These are phyloP conservation scores for Druceiella hillmani DNA, from an alignment of 2,888 invertebrate species.

Conservation along the genomic window DNA sequence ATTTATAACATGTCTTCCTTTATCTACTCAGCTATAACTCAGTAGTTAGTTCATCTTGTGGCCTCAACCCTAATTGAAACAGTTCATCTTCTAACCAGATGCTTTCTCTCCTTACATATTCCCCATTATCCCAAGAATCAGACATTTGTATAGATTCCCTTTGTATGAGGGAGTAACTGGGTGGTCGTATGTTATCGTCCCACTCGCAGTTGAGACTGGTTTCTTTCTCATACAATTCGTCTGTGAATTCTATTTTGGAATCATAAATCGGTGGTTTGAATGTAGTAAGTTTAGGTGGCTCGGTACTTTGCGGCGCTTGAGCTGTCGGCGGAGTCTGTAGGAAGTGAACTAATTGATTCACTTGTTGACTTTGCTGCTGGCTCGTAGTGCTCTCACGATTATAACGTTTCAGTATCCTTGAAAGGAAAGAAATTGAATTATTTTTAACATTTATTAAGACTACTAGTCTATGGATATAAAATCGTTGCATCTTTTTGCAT, in stretches of 20 bases:
- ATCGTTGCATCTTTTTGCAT: too few relatives aligned
- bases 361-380: constrained; percentile 61
- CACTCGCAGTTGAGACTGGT: constrained; percentile 47
- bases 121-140: constrained; percentile 41
- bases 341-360: constrained; percentile 72
- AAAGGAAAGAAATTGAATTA: too few relatives aligned
- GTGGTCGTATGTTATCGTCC: constrained; percentile 50
- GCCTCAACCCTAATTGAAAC: constrained; percentile 76
- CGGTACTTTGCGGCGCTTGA: constrained; percentile 37
- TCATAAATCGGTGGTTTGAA: constrained; percentile 50
- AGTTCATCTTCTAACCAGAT: constrained; percentile 76
- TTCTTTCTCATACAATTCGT: constrained; percentile 31
- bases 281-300: constrained; percentile 44
- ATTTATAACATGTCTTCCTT: too few relatives aligned
- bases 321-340: constrained; percentile 56
- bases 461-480: too few relatives aligned
- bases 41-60: constrained; percentile 85
- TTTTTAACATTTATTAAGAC: too few relatives aligned
- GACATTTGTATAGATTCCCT: constrained; percentile 42
- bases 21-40: constrained; percentile 63
- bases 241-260: constrained; percentile 39
- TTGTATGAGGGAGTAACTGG: constrained; percentile 39
- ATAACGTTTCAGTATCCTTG: constrained; percentile 59
- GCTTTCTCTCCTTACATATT: constrained; percentile 49
- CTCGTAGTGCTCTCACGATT: constrained; percentile 48